Conservation (phyloP, 2,113 vertebrate species). For the Ceratotherium simum region DNA sequence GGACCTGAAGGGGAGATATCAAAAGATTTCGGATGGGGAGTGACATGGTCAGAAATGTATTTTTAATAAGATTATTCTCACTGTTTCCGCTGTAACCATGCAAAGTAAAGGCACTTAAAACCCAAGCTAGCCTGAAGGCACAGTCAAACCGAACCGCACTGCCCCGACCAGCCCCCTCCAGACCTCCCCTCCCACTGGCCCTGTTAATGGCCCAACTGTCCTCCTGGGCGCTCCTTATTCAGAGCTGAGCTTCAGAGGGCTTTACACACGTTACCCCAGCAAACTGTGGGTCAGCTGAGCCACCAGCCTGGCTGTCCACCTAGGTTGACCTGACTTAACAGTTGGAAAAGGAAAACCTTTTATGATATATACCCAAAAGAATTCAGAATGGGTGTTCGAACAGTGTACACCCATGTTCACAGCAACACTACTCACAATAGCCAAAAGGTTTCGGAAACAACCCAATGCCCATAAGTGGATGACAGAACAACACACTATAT, state of each 20-base stretch:
- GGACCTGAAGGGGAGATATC: not conserved
- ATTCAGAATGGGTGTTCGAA: rapidly evolving
- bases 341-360: not conserved
- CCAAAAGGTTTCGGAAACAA: not conserved
- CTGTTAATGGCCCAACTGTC: not conserved
- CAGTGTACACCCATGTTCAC: not conserved
- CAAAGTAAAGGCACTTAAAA: not conserved
- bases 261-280: not conserved
- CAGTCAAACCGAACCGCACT: not conserved
- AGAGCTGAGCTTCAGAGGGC: not conserved
- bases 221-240: no score
- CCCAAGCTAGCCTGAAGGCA: not conserved
- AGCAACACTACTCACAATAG: not conserved
- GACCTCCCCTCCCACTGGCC: not conserved
- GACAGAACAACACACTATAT: no score
- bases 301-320: not conserved
- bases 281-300: not conserved
- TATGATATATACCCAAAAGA: rapidly evolving
- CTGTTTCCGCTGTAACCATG: not conserved
- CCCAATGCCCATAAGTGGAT: not conserved
- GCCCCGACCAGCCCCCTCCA: not conserved
- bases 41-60: not conserved
- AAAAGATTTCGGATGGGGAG: not conserved
- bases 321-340: not conserved
- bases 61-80: not conserved